phyloP scores from a whole-genome alignment of 2,888 invertebrate species.

The Hypercompe scribonia region DNA sequence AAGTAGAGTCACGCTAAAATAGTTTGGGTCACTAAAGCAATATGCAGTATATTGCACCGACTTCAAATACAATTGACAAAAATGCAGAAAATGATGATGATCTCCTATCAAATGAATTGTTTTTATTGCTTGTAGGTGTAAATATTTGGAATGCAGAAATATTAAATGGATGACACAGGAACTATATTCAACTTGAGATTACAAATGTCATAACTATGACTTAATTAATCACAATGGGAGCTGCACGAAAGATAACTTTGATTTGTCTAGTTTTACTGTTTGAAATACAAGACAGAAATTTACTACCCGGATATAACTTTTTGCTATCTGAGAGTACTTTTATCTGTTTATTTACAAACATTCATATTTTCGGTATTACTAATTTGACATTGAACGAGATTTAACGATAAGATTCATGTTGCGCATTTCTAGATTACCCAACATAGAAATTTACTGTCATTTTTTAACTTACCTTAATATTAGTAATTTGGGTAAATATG shows the following conservation, averaged over 20 bases:
- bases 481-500: background rate
- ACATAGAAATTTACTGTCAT: background rate
- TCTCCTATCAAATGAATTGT: background rate
- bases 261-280: slow-evolving; percentile 11
- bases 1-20: too few relatives aligned
- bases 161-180: slow-evolving; percentile 20
- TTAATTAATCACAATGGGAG: slow-evolving; percentile 11
- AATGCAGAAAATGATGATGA: too few relatives aligned
- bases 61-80: too few relatives aligned
- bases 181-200: slow-evolving; percentile 27
- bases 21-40: too few relatives aligned
- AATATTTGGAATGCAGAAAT: slow-evolving; percentile 25
- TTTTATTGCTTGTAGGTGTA: slow-evolving; percentile 43
- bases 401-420: background rate
- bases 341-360: background rate
- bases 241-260: slow-evolving; percentile 30
- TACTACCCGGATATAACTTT: too few relatives aligned
- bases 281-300: too few relatives aligned
- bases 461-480: background rate
- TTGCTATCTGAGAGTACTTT: too few relatives aligned
- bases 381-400: background rate
- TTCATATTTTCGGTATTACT: background rate
- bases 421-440: background rate
- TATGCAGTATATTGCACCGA: too few relatives aligned
- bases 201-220: slow-evolving; percentile 39